Percentiles rank a stretch among this genome's conserved stretches.
Evolutionary conservation across 2,888 invertebrate species (phyloP).

Genomic region (Zele albiditarsus): DNA sequence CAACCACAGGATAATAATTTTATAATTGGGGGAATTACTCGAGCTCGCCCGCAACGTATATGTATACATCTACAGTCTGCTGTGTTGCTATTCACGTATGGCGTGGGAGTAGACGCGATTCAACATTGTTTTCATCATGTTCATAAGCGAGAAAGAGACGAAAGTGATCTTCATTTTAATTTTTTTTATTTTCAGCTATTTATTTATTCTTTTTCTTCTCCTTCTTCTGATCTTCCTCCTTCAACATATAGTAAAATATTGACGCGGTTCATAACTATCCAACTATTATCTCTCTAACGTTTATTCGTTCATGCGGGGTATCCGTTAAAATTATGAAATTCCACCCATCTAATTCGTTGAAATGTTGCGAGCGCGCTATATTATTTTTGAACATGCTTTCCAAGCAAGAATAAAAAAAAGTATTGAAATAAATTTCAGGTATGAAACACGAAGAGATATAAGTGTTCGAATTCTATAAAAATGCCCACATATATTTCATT

Average conservation of each 20-base stretch:
- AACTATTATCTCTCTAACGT: slow-evolving; percentile 69
- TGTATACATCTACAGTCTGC: slow-evolving; percentile 41
- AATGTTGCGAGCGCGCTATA: slow-evolving; percentile 34
- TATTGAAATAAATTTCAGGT: neutral
- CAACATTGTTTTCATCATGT: slow-evolving; percentile 67
- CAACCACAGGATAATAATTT: slow-evolving; percentile 72
- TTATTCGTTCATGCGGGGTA: slow-evolving; percentile 60
- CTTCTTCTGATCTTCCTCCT: neutral
- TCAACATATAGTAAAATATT: slow-evolving; percentile 67
- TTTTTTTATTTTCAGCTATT: slow-evolving; percentile 2
- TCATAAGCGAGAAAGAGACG: slow-evolving; percentile 25
- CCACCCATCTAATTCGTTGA: slow-evolving; percentile 53
- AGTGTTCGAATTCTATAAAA: too few species aligned
- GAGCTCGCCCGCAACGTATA: slow-evolving; percentile 65
- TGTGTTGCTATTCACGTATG: slow-evolving; percentile 45
- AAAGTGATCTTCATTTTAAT: neutral
- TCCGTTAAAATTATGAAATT: neutral
- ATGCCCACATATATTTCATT: too few species aligned
- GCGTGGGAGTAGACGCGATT: slow-evolving; percentile 67
- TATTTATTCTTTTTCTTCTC: neutral
- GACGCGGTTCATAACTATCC: slow-evolving; percentile 71
- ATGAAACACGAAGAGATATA: too few species aligned
- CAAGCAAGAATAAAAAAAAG: neutral
- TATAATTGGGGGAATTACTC: slow-evolving; percentile 72
- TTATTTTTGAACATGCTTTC: neutral